Base-by-base conservation (phyloP, 2,113 vertebrate species). In the Oplegnathus fasciatus region DNA sequence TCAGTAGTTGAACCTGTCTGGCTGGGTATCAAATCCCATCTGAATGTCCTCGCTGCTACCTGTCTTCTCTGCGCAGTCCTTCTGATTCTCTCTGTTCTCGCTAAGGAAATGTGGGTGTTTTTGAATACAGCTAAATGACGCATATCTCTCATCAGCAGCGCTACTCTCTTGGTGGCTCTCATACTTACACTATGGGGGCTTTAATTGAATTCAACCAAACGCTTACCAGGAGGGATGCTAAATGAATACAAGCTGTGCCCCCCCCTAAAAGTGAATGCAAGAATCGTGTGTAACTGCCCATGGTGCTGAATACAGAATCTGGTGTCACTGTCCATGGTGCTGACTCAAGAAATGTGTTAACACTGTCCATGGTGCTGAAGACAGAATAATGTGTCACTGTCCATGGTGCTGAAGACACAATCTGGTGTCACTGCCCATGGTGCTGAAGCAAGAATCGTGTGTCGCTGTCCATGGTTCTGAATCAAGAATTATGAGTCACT, bases 1-100 rank as follows among this genome's bases (percentile, higher is more conserved):
- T 85, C 44, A 70, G 75, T 58, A 78, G 69, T 71, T 89, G 86
- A 81, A 88, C 89, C 75, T 76, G 66, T 58, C 67, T 86, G 81
- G 50, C 54, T 66, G 9, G 75, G 58, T 76, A 83, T 86, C 75
- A 81, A 60, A 78, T 85, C 80, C 72, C 85, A 74, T 34, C 46
- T 78, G 78, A 66, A 64, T 17, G 73, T 75, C 66, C 40, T 79
- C 11, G 3, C 34, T 6, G 54, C 57, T 44, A 24, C 75, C 61
- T 32, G 54, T 75, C 42, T 76, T 57, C 52, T 48, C 28, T 24
- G 42, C 11, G n/a, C 6, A 18, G 44, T 78, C 54, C 44, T 54
- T 84, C n/a, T 22, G 42, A 79, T 88, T 81, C 61, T 50, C 65
- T 6, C 14, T 70, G 18, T 52, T 78, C 69, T 68, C 57, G 14